phyloP scores from a whole-genome alignment of 2,113 vertebrate species.

The Corythornis cristatus region DNA sequence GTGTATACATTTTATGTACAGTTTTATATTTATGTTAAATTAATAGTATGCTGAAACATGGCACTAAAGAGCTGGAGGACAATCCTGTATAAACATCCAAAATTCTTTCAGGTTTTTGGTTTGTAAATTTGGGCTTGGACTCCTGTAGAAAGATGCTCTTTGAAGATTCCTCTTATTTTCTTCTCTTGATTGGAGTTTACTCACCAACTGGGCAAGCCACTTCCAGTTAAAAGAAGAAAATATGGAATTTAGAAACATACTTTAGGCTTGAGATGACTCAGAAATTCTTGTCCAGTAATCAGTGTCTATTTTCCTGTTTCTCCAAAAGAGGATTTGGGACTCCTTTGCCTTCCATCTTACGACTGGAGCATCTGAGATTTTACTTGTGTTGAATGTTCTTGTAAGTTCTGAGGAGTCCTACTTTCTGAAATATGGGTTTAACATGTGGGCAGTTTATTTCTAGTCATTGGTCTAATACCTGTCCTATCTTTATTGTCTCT shows the following conservation, averaged over 20 bases:
- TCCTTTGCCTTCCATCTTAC: not conserved
- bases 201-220: not conserved
- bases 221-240: not conserved
- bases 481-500: not conserved
- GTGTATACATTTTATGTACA: not conserved
- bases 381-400: not conserved
- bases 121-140: not conserved
- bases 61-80: not conserved
- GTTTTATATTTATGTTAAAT: not conserved
- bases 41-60: not conserved
- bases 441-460: not conserved
- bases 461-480: not conserved
- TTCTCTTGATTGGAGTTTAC: not conserved
- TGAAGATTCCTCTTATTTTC: not conserved
- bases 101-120: not conserved
- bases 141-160: not conserved
- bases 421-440: not conserved
- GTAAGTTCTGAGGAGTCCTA: not conserved
- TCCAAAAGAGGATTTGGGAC: not conserved
- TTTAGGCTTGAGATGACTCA: not conserved
- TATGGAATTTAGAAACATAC: not conserved
- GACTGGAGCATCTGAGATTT: not conserved
- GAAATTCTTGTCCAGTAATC: not conserved
- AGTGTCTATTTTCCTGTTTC: not conserved
- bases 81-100: not conserved